Evolutionary conservation across 2,113 vertebrate species (phyloP), one percentile per base, ranked within the genome.

Genomic region (Hystrix brachyura): DNA sequence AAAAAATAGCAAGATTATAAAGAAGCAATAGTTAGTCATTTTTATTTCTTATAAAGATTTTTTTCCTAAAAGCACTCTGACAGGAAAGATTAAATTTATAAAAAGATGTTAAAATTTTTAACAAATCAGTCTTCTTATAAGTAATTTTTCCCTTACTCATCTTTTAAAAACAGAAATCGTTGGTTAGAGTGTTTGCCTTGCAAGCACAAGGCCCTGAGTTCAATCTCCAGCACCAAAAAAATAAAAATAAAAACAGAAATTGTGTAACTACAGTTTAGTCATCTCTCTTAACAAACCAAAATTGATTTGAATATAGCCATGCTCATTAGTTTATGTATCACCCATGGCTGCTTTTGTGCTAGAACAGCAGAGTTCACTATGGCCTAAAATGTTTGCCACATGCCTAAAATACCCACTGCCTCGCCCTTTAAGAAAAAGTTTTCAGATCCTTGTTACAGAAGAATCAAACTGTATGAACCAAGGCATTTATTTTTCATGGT

Each of bases 401-500:
- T 51, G 6, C 34, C 67, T 65, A 53, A 64, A 81, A 71, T 60
- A 82, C 23, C 71, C 48, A 46, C 53, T 88, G 12, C 29, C 27
- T 29, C 7, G 53, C 51, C 32, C 21, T 59, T 69, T 60, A 87
- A 34, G 59, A 78, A 87, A 76, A 69, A 87, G 13, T 34, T 79
- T 64, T 67, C 48, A 69, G 32, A 59, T 64, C 19, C 21, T 25
- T 64, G 62, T 27, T 7, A 64, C 7, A 64, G 21, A 85, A 78
- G 43, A 84, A 88, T 55, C 29, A 83, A 69, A 69, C 69, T n/a
- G 83, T 69, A 12, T 57, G 90, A 78, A 95, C 59, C 48, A n/a
- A 23, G n/a, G 14, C 10, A 46, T 17, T 72, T 65, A 13, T 74
- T 82, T 38, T 27, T 65, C 25, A 9, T 21, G 2, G 64, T 51